phyloP scores from a whole-genome alignment of 2,113 vertebrate species.

The Grammomys surdaster region DNA sequence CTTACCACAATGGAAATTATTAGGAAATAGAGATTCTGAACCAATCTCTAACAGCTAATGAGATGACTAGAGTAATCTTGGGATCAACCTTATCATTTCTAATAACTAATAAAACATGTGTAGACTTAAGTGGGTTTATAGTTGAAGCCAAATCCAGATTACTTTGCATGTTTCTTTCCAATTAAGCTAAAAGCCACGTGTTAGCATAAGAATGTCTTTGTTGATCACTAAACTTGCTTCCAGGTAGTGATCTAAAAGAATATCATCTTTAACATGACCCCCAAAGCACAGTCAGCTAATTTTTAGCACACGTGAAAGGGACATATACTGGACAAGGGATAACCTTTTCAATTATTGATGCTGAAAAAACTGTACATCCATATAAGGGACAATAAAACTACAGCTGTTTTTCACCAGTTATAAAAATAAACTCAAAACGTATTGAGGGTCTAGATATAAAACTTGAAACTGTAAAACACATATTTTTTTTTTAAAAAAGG shows the following conservation, averaged over 20 bases:
- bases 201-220: neutral
- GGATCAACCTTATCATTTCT: neutral
- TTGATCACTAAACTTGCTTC: neutral
- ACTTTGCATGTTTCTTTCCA: neutral
- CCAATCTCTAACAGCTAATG: neutral
- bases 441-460: neutral
- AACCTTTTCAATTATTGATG: neutral
- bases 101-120: neutral
- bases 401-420: neutral
- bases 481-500: neutral
- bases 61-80: neutral
- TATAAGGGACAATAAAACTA: neutral
- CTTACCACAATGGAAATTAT: neutral
- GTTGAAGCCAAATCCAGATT: neutral
- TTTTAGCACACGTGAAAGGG: neutral
- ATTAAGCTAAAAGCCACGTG: neutral
- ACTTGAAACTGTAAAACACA: neutral
- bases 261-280: neutral
- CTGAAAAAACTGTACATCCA: neutral
- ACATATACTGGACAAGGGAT: neutral
- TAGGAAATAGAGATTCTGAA: neutral
- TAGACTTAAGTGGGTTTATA: neutral
- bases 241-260: neutral
- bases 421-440: neutral
- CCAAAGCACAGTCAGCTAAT: neutral